These are phyloP conservation scores for Mesochorus sp. DNA, from an alignment of 2,888 invertebrate species.

Conservation along the genomic window DNA sequence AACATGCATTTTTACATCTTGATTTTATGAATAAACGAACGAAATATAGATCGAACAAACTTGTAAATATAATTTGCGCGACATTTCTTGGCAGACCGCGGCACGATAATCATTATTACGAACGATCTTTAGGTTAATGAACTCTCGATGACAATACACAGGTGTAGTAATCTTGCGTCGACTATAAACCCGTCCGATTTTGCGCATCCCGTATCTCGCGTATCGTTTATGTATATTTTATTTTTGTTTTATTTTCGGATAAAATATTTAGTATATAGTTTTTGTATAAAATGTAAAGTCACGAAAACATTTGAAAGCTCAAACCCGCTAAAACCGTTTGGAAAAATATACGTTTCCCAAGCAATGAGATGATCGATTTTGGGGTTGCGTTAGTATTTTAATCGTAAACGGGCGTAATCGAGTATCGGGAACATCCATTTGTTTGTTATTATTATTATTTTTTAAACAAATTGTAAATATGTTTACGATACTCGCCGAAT, in stretches of 20 bases:
- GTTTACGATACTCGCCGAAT: conserved; percentile 69
- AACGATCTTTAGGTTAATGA: conserved; percentile 32
- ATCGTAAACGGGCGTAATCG: not conserved
- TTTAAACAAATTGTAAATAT: conserved; percentile 64
- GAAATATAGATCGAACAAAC: not conserved
- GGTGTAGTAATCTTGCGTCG: not conserved
- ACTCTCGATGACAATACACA: conserved; percentile 37
- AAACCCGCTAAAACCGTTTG: too few relatives aligned
- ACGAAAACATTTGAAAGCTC: too few relatives aligned
- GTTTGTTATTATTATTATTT: not conserved
- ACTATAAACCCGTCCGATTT: conserved; percentile 30
- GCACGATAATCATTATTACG: too few relatives aligned
- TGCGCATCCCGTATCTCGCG: conserved; percentile 25
- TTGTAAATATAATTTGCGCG: too few relatives aligned
- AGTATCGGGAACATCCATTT: not conserved
- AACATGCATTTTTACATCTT: not conserved
- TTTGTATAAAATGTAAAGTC: too few relatives aligned
- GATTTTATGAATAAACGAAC: not conserved
- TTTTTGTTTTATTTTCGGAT: conserved; percentile 22
- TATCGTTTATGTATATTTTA: conserved; percentile 36
- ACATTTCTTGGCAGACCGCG: too few relatives aligned
- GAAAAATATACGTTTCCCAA: not conserved
- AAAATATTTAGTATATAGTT: too few relatives aligned
- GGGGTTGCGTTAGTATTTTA: not conserved
- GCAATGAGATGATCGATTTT: too few relatives aligned